phyloP scores from a whole-genome alignment of 2,888 invertebrate species.

The Pterobdella sp. region DNA sequence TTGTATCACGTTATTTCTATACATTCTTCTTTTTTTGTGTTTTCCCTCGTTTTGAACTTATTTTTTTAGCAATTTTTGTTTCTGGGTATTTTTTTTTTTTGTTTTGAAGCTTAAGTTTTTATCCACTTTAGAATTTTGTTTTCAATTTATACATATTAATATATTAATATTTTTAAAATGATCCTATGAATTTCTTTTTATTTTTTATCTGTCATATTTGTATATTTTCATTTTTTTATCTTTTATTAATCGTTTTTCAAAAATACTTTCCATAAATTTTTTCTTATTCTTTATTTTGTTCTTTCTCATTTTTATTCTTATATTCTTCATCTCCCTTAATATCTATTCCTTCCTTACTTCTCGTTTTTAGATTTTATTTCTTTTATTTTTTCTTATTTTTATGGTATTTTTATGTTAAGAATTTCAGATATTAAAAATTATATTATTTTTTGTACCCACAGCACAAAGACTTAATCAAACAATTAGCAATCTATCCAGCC shows the following conservation, averaged over 20 bases:
- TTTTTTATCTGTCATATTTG: neutral
- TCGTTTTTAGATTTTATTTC: neutral
- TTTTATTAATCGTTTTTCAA: neutral
- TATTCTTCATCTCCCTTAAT: neutral
- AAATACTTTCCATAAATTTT: neutral
- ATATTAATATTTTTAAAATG: neutral
- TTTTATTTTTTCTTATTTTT: neutral
- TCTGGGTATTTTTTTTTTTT: no score
- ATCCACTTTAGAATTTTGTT: no score
- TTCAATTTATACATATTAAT: no score
- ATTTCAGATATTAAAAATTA: no score
- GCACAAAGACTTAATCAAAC: no score
- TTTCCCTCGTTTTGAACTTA: no score
- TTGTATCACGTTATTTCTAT: no score
- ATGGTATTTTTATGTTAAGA: neutral
- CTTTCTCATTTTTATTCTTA: neutral
- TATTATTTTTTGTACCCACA: no score
- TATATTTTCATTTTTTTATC: neutral
- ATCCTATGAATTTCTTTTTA: neutral
- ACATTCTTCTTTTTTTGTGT: no score
- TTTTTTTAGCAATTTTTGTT: no score
- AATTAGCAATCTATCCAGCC: no score
- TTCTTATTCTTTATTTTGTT: neutral
- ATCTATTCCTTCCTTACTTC: neutral
- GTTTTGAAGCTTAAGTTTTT: no score